Percentiles rank a stretch among this genome's conserved stretches.
phyloP scores from a whole-genome alignment of 2,888 invertebrate genomes.

The Pterobdella sp. region DNA sequence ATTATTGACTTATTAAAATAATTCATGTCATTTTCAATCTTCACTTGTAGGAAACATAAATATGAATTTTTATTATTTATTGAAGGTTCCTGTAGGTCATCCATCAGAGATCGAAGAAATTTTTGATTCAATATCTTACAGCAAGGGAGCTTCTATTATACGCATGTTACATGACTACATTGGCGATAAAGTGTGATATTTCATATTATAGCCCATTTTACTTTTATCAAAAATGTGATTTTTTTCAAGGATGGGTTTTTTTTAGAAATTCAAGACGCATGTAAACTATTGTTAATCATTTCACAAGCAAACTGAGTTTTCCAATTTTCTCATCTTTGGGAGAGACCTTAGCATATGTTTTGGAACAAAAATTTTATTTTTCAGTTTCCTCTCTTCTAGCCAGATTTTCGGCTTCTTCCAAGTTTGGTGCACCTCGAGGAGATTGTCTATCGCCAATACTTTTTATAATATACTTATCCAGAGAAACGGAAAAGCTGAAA shows the following conservation, averaged over 20 bases:
- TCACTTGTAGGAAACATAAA: background rate
- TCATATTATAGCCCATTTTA: no score
- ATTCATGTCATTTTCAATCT: background rate
- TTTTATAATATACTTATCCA: no score
- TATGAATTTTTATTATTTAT: background rate
- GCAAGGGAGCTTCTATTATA: slow-evolving; percentile 87
- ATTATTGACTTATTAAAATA: background rate
- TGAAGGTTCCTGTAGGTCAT: slow-evolving; percentile 70
- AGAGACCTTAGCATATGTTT: no score
- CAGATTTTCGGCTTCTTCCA: background rate
- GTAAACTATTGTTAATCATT: background rate
- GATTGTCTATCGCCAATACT: no score
- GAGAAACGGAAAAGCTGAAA: no score
- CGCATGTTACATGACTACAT: slow-evolving; percentile 88
- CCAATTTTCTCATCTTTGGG: background rate
- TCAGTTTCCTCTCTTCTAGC: no score
- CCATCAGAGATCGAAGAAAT: slow-evolving; percentile 93
- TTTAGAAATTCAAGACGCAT: background rate
- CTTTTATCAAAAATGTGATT: no score
- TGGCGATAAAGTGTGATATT: slow-evolving; percentile 63
- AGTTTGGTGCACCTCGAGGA: background rate
- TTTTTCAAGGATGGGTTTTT: background rate
- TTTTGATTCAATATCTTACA: slow-evolving; percentile 92
- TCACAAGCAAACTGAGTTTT: background rate
- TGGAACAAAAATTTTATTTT: no score